Base-by-base conservation (phyloP, 2,113 vertebrate genomes). In the Butorides virescens region DNA sequence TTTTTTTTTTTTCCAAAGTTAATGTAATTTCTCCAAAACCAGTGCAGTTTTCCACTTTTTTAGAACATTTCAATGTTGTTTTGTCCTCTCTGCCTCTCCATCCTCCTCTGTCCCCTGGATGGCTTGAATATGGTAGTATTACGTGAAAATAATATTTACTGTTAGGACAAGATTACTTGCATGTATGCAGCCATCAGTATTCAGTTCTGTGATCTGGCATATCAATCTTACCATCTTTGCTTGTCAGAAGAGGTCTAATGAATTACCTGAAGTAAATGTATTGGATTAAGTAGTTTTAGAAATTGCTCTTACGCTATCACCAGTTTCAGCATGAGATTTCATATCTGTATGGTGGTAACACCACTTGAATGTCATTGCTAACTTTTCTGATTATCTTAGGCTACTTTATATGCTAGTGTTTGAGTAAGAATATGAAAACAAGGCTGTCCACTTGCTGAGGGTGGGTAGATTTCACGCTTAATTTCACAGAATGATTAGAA, bases 401-500 rank as follows among this genome's bases (percentile, higher is more conserved):
- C 32, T 89, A 27, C 55, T 76, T 86, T 55, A 22, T 76, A 70
- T 58, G 42, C 58, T 62, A 50, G 13, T 26, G 20, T 86, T 92
- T 50, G 29, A 86, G 61, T 32, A 93, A 71, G 74, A 88, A 34
- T 88, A 80, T 44, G 77, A 68, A 87, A 91, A 78, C 65, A 88
- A 63, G 50, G 27, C 44, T 83, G 59, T 70, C 86, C 68, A 32
- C 75, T 84, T 88, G 53, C 53, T 76, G 67, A 67, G 39, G 12
- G 56, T 94, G 34, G 17, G 36, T 86, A 75, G 52, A 88, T 92
- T 94, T 93, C 65, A 86, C 0, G 16, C 65, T 72, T 86, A 90
- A 78, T 95, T 96, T 93, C 79, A 50, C 65, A 46, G 65, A 73
- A 2, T 84, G 50, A 86, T 86, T 93, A 55, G 67, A 85, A 63